Evolutionary conservation across 2,888 invertebrate species (phyloP), one percentile per base, ranked within the genome.

Genomic region (Aromia moschata): DNA sequence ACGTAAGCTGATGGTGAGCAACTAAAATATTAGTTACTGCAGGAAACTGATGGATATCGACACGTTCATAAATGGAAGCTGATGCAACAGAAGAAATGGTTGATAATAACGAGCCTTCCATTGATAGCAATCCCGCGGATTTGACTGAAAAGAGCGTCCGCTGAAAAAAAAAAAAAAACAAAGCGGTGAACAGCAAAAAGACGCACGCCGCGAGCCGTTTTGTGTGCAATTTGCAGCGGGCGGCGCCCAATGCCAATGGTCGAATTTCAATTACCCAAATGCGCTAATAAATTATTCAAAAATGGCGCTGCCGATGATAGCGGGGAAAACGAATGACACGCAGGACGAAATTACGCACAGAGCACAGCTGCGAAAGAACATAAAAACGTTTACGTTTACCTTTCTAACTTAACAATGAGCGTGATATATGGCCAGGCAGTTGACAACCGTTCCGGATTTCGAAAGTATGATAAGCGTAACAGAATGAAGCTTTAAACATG

Each of bases 351-450:
- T 33, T 33, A 33, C 33, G 33, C 33, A 33, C n/a, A 2, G 33
- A 25, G 25, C 25, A 25, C 57, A 52, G 25, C 43, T 52, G 43
- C 18, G 40, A 53, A 53, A 58, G 31, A 46, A 46, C 45, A 58
- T 45, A 46, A 49, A 58, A 53, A 58, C 20, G 51, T 31, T 16
- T 43, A 37, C 36, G 30, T 49, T 55, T 46, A 49, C 43, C 41
- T 52, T 52, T 15, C 56, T 20, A 20, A 45, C 31, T 52, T 60
- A 36, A 58, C 52, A 56, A 56, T 47, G 46, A 46, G 53, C 38
- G 37, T 58, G 58, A 58, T 58, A 58, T 58, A 58, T 49, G 49
- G 46, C 37, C 40, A n/a, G 41, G 37, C 47, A 58, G 58, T 46
- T 58, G 54, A 55, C 54, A 54, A 36, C 25, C 58, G 16, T 18